Base-by-base conservation (phyloP, 2,888 invertebrate species). In the Cabera pusaria region DNA sequence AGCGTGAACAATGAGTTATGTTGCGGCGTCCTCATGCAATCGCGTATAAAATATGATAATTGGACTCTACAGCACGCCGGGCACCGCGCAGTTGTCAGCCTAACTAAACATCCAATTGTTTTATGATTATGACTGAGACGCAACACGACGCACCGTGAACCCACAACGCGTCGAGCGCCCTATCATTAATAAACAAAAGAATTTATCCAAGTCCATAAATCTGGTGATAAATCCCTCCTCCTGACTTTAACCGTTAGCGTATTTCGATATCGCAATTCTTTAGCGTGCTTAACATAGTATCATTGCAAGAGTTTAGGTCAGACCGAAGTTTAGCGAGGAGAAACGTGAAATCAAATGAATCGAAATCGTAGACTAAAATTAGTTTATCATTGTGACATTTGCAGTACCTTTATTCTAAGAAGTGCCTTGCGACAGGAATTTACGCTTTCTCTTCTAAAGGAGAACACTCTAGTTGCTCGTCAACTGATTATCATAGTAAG, bases 1-100 rank as follows among this genome's bases (percentile, higher is more conserved):
- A 79, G 83, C 74, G 79, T 85, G 79, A 83, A 87, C 86, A 88
- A 88, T 87, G 77, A 83, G 71, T 75, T 77, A 79, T 75, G 69
- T 69, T 67, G 72, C 74, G 62, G 67, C 64, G 79, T 86, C 85
- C 76, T 83, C 83, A 81, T 81, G 79, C 81, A 78, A 79, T 76
- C 72, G 78, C 75, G 59, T 73, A 80, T 84, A 77, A 83, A 84
- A 80, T 83, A 85, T 79, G 78, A 84, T 86, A 83, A 83, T 84
- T 82, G 78, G 72, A 67, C 61, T 65, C 72, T 69, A 74, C 76
- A 72, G 64, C 71, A 72, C 64, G 24, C 20, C 32, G 38, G 14
- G 24, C 23, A 26, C 63, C 64, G 62, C 49, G 52, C 52, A 62
- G 64, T 62, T 59, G 64, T 60, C 55, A 49, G 58, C 49, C 39